Evolutionary conservation across 2,888 invertebrate species (phyloP).

Genomic region (Microlaimidae sp.): DNA sequence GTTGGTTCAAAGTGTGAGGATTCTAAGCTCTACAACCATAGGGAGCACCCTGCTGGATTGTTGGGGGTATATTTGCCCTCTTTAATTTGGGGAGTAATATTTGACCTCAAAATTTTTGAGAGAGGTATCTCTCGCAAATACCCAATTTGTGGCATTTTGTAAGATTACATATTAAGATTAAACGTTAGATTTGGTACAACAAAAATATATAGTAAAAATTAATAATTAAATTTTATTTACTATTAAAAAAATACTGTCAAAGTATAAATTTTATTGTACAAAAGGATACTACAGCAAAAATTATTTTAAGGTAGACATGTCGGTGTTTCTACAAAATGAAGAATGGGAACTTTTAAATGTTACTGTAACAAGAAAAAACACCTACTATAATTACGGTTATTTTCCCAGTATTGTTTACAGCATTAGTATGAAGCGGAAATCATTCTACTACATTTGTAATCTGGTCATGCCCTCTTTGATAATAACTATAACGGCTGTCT

Average conservation of each 20-base stretch:
- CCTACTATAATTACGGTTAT: conserved; percentile 13
- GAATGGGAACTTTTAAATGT: conserved; percentile 54
- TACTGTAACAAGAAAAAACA: conserved; percentile 27
- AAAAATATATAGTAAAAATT: background rate
- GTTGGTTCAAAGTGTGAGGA: too few species aligned
- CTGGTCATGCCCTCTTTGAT: conserved; percentile 7
- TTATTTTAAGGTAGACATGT: conserved; percentile 59
- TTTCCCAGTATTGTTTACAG: conserved; percentile 13
- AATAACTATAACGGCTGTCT: conserved; percentile 11
- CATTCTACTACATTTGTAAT: conserved; percentile 13
- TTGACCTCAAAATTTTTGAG: too few species aligned
- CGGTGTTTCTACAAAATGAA: conserved; percentile 68
- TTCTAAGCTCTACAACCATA: too few species aligned
- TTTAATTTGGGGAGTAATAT: too few species aligned
- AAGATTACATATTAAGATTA: too few species aligned
- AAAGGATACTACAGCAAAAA: too few species aligned
- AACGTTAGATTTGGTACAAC: too few species aligned
- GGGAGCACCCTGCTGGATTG: too few species aligned
- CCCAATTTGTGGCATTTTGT: too few species aligned
- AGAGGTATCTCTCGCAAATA: too few species aligned
- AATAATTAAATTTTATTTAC: background rate
- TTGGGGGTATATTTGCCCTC: too few species aligned
- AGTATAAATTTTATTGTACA: background rate
- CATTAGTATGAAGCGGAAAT: conserved; percentile 9
- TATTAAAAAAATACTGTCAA: background rate